Percentiles rank a stretch among this genome's conserved stretches.
Evolutionary conservation across 2,113 vertebrate genomes (phyloP).

Genomic region (Nesogale talazaci): DNA sequence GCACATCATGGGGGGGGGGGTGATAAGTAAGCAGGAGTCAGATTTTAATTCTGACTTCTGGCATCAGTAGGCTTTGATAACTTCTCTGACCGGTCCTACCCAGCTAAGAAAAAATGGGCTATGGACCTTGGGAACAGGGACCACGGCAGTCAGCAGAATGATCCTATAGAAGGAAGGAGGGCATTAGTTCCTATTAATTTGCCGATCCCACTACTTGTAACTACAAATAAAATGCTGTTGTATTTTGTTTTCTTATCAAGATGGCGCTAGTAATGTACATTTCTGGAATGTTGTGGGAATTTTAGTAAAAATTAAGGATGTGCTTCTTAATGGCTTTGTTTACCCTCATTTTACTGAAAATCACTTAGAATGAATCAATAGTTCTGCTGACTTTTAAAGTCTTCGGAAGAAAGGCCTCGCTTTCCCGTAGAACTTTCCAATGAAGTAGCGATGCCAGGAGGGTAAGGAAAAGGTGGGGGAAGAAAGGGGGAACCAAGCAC

Average conservation of each 20-base stretch:
- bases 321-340: not conserved
- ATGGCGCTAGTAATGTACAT: not conserved
- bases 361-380: not conserved
- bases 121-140: fast-evolving
- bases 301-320: not conserved
- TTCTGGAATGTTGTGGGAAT: not conserved
- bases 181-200: not conserved
- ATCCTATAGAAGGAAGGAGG: not conserved
- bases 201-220: not conserved
- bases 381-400: not conserved
- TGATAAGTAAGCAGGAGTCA: not conserved
- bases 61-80: not conserved
- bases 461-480: no score
- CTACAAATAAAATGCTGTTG: not conserved
- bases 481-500: no score
- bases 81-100: not conserved
- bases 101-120: not conserved
- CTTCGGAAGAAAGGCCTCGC: not conserved
- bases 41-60: not conserved
- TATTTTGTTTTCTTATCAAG: not conserved
- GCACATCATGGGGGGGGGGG: no score
- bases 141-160: fast-evolving
- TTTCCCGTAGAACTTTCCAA: not conserved
- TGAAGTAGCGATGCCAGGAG: not conserved
- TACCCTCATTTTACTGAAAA: not conserved